phyloP scores from a whole-genome alignment of 53 echinoderm and acorn worm species.

The Echinometra lucunter region DNA sequence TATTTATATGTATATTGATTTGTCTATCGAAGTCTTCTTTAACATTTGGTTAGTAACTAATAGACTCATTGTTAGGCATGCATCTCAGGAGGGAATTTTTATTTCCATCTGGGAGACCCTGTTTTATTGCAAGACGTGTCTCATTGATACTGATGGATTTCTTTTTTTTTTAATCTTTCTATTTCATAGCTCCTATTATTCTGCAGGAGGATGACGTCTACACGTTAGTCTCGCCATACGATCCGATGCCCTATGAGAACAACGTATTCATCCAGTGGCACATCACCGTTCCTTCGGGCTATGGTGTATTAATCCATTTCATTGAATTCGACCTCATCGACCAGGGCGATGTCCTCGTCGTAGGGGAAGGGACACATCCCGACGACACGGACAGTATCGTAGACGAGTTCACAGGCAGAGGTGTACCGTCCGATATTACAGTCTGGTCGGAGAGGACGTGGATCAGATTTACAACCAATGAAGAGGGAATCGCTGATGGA shows the following conservation, averaged over 20 bases:
- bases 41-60: too few relatives aligned
- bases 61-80: too few relatives aligned
- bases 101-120: too few relatives aligned
- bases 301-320: conserved; percentile 39
- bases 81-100: too few relatives aligned
- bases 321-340: conserved; percentile 41
- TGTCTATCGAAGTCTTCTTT: too few relatives aligned
- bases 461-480: conserved; percentile 26
- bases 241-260: conserved; percentile 57
- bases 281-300: neutral
- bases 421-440: neutral
- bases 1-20: too few relatives aligned
- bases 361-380: neutral
- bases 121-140: too few relatives aligned
- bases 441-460: conserved; percentile 10
- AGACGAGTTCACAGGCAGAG: neutral
- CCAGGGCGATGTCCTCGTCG: conserved; percentile 25
- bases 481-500: conserved; percentile 2
- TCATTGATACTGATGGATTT: too few relatives aligned
- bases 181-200: conserved; percentile 2
- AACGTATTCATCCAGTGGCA: conserved; percentile 40
- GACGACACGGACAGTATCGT: neutral
- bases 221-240: conserved; percentile 1
- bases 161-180: neutral
- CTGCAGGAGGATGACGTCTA: conserved; percentile 12